A percentile compares a stretch with the other conserved stretches of the same genome.
These are phyloP conservation scores for Amphimallon solstitiale DNA, from an alignment of 2,888 invertebrate genomes.

Conservation along the genomic window DNA sequence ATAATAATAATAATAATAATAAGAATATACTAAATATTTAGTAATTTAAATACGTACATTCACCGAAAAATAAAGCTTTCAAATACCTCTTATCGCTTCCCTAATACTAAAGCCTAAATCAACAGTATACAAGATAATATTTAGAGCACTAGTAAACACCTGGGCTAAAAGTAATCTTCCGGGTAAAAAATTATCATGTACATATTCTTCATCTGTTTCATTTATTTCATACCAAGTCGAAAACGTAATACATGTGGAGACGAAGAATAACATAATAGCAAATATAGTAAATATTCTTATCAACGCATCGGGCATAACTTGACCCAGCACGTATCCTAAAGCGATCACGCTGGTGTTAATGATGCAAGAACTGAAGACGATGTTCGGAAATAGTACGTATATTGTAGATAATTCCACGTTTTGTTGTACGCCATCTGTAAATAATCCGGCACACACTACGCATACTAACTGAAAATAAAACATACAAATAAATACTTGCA, in stretches of 20 bases:
- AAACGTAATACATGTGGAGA: slow-evolving; percentile 48
- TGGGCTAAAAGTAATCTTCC: slow-evolving; percentile 46
- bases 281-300: slow-evolving; percentile 54
- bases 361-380: slow-evolving; percentile 54
- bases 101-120: slow-evolving; percentile 49
- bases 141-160: slow-evolving; percentile 45
- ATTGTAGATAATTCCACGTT: slow-evolving; percentile 47
- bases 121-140: slow-evolving; percentile 46
- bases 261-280: slow-evolving; percentile 52
- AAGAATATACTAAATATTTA: too few species aligned
- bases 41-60: neutral
- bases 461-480: slow-evolving; percentile 49
- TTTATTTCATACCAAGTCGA: slow-evolving; percentile 45
- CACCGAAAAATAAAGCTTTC: neutral
- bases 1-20: too few species aligned
- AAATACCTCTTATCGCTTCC: slow-evolving; percentile 33
- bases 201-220: slow-evolving; percentile 19
- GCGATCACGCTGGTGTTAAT: slow-evolving; percentile 56
- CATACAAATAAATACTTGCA: too few species aligned
- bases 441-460: slow-evolving; percentile 50
- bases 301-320: slow-evolving; percentile 54
- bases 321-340: slow-evolving; percentile 53
- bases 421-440: slow-evolving; percentile 48
- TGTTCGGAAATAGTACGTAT: slow-evolving; percentile 54
- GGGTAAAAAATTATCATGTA: too few species aligned